Base-by-base conservation (phyloP, 1,140 invertebrate species). In the Wiebesia pumilae region DNA sequence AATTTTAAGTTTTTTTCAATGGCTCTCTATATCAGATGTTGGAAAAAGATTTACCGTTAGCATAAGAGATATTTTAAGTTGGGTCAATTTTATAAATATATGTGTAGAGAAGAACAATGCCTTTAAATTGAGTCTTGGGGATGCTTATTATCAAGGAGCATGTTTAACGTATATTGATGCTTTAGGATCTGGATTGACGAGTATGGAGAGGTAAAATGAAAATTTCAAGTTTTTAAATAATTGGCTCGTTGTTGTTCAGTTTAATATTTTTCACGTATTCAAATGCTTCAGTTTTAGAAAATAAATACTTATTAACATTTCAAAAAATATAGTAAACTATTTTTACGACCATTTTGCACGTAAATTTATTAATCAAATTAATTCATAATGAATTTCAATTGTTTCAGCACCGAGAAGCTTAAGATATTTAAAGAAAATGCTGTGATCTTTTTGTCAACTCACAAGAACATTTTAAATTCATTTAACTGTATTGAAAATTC, bases 141-240 rank as follows among this genome's bases (percentile, higher is more conserved):
- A 96, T 89, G 96, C 97, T 0, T 98, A 97, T 90, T 94, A 97
- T 65, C 98, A 99, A 93, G 98, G 98, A 24, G 97, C 97, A 79
- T 97, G 96, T 92, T 95, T 99, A 69, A 97, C 98, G 0, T 98
- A 99, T 88, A 93, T 99, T 4, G 99, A 99, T 94, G 96, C 97
- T 83, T 94, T 99, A 77, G 98, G 98, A 71, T 95, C 96, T 54
- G 96, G 96, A 58, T 91, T 95, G 21, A 96, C 96, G 0, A 95
- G 95, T 3, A 94, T 94, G 47, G 96, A 96, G 89, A 95, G 94
- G 91, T 94, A 62, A 84, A 33, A 87, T 84, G 38, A 73, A 47
- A 47, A 47, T 47, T 47, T 47, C 6, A 47, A 47, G 14, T 7
- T 47, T n/a, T n/a, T n/a, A n/a, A n/a, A n/a, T n/a, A 7, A 47